Evolutionary conservation across 2,113 vertebrate genomes (phyloP).

Genomic region (Anoura caudifer): DNA sequence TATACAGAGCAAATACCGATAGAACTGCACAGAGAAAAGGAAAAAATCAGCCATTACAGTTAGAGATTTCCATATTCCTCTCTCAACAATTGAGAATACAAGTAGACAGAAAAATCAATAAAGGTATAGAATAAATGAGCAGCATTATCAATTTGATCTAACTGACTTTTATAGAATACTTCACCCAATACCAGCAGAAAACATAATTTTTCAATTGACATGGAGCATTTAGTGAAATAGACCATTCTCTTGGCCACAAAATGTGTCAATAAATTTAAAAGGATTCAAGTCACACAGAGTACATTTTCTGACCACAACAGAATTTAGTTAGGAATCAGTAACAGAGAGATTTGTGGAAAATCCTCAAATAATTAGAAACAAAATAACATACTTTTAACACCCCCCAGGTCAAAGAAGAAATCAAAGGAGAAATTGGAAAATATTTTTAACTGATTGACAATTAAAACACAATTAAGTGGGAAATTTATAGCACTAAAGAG

Average conservation of each 20-base stretch:
- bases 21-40: neutral
- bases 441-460: slow-evolving; percentile 20
- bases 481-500: neutral
- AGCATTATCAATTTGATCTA: neutral
- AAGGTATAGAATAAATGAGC: neutral
- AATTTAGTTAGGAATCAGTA: slow-evolving; percentile 40
- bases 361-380: slow-evolving; percentile 41
- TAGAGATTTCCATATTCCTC: neutral
- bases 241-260: slow-evolving; percentile 8
- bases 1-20: neutral
- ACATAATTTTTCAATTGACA: neutral
- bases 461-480: neutral
- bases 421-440: neutral
- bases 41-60: neutral
- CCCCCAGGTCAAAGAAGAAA: neutral
- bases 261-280: slow-evolving; percentile 14
- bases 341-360: slow-evolving; percentile 13
- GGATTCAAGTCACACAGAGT: slow-evolving; percentile 23
- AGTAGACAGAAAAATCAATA: neutral
- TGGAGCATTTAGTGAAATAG: neutral
- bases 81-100: neutral
- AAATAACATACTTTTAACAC: slow-evolving; percentile 26
- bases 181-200: neutral
- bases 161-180: neutral
- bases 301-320: neutral